A percentile compares a stretch with the other conserved stretches of the same genome.
Conservation (phyloP, 2,113 vertebrate genomes). For the Egretta garzetta region DNA sequence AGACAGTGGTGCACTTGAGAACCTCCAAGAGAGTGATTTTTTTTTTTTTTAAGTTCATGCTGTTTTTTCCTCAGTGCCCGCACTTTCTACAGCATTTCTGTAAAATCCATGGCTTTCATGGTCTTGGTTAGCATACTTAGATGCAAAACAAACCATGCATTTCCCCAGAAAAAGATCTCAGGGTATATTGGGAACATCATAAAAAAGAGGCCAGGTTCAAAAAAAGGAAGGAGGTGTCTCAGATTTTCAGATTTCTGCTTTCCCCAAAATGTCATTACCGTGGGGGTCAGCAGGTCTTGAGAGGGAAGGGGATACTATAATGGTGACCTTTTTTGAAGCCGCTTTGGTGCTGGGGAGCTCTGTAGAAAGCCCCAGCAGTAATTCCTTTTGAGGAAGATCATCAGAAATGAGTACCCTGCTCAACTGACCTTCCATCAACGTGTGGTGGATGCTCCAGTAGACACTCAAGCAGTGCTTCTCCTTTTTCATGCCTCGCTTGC, state of each 20-base stretch:
- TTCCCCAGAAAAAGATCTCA: background rate
- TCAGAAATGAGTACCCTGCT: accelerated
- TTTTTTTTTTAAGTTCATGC: background rate
- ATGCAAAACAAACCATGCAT: background rate
- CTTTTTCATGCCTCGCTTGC: conserved; percentile 91
- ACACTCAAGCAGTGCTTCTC: conserved; percentile 93
- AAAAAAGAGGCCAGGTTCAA: background rate
- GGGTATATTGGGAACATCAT: background rate
- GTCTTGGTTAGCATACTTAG: background rate
- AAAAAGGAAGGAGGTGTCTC: background rate
- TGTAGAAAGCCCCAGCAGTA: accelerated
- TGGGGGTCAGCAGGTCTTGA: too few species aligned
- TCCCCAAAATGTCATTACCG: background rate
- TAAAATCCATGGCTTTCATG: background rate
- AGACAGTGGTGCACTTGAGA: background rate
- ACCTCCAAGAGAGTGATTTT: background rate
- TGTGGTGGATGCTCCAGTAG: conserved; percentile 95
- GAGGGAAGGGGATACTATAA: accelerated
- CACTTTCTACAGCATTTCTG: background rate
- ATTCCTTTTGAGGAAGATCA: accelerated
- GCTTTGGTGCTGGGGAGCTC: background rate
- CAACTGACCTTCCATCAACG: conserved; percentile 83
- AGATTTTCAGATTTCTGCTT: background rate
- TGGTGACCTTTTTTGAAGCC: background rate
- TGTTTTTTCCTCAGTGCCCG: background rate